Base-by-base conservation (phyloP, 2,888 invertebrate species). In the Rotaria macrura region DNA sequence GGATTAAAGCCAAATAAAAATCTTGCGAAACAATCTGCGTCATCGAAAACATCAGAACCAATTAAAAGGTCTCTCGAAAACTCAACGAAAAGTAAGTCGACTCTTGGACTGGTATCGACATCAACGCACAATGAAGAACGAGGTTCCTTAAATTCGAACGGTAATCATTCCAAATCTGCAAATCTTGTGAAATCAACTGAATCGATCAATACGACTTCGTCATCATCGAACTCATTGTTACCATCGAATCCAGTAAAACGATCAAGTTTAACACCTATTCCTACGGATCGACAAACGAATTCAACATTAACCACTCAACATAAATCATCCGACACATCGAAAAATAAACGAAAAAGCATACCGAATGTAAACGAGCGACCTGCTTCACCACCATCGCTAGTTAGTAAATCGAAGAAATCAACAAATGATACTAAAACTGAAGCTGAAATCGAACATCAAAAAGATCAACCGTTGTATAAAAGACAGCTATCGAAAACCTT, bases 401-500 rank as follows among this genome's bases (percentile, higher is more conserved):
- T 2, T 25, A 43, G 43, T 25, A 23, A 43, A 79, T 17, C 4
- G 12, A 38, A 12, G 5, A 29, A 29, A 29, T 12, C 72, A 72
- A 72, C 10, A 38, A 72, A 20, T 43, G n/a, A 25, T 7, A 12
- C 79, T 43, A 79, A 43, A 43, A 43, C 79, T 12, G 43, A 43
- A n/a, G 79, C 40, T 14, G 79, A 79, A 43, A 79, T 65, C 20
- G 65, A 65, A 65, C 29, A 29, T 65, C 65, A 65, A 65, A 65
- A 65, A 65, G 34, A 65, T 65, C 65, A 79, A 79, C 79, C 79
- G n/a, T 43, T 79, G 12, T 79, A 79, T 43, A 40, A 43, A 79
- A 23, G 79, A 43, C 79, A 79, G n/a, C 1, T 23, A 79, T 38
- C 79, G 5, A 79, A 79, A 79, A 79, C 79, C 25, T 79, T 79